Evolutionary conservation across 2,797 vertebrate species (phyloP).

Genomic region (Acanthopagrus latus): DNA sequence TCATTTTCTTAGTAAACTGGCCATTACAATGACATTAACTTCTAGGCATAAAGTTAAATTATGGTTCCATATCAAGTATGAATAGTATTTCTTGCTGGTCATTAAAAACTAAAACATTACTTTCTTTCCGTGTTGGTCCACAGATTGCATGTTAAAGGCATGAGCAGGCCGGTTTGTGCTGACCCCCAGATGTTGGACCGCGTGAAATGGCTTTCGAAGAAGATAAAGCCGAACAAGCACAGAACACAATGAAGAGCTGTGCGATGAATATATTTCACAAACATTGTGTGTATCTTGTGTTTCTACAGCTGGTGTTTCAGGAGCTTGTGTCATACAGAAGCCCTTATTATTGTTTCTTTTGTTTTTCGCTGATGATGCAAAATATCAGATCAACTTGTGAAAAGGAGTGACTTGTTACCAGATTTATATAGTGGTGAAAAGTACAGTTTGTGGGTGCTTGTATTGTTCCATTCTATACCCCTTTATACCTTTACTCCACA

Average conservation of each 20-base stretch:
- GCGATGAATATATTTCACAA: not conserved
- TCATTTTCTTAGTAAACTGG: not conserved
- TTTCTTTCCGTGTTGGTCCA: constrained; percentile 14
- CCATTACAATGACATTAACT: not conserved
- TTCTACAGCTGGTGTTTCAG: constrained; percentile 5
- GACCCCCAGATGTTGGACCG: constrained; percentile 10
- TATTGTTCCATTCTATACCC: not conserved
- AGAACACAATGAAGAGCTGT: not conserved
- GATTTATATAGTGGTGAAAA: not conserved
- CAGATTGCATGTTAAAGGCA: constrained; percentile 47
- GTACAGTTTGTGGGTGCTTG: not conserved
- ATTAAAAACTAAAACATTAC: not conserved
- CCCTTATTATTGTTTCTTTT: not conserved
- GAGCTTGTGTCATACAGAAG: not conserved
- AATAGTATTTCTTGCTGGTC: not conserved
- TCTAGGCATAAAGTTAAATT: not conserved
- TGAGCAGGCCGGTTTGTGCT: constrained; percentile 47
- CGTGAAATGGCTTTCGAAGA: fast-evolving
- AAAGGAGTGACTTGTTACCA: not conserved
- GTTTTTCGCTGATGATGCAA: not conserved
- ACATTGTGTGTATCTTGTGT: not conserved
- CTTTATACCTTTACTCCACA: not conserved
- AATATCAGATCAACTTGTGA: not conserved
- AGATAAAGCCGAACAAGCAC: not conserved
- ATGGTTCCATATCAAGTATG: not conserved